Conservation (phyloP, 92 coral and sea anemone genomes). For the Palythoa caribaeorum region DNA sequence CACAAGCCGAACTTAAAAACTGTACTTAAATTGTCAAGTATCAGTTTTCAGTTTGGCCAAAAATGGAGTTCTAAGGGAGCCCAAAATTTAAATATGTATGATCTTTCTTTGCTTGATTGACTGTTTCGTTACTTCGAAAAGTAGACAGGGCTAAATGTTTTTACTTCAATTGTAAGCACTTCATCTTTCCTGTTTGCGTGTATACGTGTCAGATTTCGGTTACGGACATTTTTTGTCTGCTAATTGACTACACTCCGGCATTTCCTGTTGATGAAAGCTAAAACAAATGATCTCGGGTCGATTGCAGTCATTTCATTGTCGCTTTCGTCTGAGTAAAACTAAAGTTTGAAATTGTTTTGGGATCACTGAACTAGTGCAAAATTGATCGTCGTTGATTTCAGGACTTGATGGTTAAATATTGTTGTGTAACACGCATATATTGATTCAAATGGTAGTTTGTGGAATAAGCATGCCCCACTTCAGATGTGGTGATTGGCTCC, state of each 20-base stretch:
- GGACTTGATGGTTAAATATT: neutral
- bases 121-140: neutral
- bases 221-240: neutral
- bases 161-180: neutral
- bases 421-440: neutral
- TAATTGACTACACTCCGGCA: slow-evolving; percentile 27
- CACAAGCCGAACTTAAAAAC: neutral
- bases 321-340: slow-evolving; percentile 1
- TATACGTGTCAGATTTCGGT: slow-evolving; percentile 8
- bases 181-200: slow-evolving; percentile 36
- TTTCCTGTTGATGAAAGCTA: slow-evolving; percentile 45
- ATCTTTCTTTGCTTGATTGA: neutral
- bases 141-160: neutral
- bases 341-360: neutral
- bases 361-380: neutral
- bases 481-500: slow-evolving; percentile 27
- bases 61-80: neutral
- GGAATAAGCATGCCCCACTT: slow-evolving; percentile 35
- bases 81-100: neutral
- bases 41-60: neutral
- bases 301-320: slow-evolving; percentile 8
- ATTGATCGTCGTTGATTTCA: neutral
- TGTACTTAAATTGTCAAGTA: neutral
- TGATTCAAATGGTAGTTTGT: slow-evolving; percentile 31
- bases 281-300: slow-evolving; percentile 1